Conservation (phyloP, 2,797 vertebrate genomes). For the Sebastes melanostomus region DNA sequence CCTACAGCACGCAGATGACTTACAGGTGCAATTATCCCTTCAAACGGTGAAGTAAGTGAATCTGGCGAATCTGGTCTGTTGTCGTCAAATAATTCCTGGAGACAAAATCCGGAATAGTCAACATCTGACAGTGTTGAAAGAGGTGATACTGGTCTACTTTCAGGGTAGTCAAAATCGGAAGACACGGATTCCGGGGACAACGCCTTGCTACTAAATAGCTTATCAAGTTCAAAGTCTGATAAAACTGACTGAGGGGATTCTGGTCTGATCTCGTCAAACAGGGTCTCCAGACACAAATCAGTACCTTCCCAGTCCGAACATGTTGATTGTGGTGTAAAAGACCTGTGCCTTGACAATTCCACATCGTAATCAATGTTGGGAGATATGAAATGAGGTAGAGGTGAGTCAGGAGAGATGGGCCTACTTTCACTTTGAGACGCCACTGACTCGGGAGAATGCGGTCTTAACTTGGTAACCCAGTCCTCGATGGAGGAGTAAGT, state of each 20-base stretch:
- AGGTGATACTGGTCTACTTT: conserved; percentile 1
- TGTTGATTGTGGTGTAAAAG: too few species aligned
- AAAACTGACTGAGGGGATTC: conserved; percentile 23
- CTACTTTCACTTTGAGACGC: too few species aligned
- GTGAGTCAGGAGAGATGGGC: too few species aligned
- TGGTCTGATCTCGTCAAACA: conserved; percentile 21
- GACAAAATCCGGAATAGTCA: background rate
- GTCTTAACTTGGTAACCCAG: too few species aligned
- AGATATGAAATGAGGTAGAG: too few species aligned
- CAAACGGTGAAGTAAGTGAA: background rate
- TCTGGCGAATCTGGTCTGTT: conserved; percentile 10
- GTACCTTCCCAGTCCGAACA: background rate
- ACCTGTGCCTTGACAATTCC: too few species aligned
- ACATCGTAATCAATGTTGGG: rapidly evolving
- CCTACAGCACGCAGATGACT: background rate
- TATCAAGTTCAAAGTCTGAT: conserved; percentile 20
- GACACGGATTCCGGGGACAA: conserved; percentile 42
- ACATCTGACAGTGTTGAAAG: conserved; percentile 7
- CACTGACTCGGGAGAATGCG: too few species aligned
- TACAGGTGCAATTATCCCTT: background rate
- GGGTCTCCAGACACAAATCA: conserved; percentile 13
- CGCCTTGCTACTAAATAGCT: background rate
- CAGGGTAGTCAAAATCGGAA: background rate
- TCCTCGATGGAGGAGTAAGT: too few species aligned
- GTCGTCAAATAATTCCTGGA: background rate